These are phyloP conservation scores for Clarias batrachus DNA, from an alignment of 2,113 vertebrate genomes.

Conservation along the genomic window DNA sequence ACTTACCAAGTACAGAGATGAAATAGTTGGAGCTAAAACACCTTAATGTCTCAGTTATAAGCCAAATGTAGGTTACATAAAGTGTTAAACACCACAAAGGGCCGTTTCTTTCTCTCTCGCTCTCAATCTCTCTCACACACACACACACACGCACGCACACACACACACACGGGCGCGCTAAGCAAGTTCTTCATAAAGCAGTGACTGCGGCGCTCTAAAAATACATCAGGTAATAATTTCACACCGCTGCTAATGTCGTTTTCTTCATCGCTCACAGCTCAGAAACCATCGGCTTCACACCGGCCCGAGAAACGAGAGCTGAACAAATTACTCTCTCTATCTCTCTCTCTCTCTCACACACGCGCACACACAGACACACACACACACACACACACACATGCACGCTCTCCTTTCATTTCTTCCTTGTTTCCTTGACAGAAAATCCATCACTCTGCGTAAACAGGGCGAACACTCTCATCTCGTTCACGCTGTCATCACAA, in stretches of 20 bases:
- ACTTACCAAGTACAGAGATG: not conserved
- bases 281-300: conserved; percentile 37
- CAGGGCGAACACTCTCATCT: not conserved
- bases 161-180: not conserved
- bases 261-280: conserved; percentile 49
- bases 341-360: not conserved
- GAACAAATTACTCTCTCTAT: conserved; percentile 20
- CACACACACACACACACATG: not conserved
- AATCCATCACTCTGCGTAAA: conserved; percentile 34
- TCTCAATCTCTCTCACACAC: not conserved
- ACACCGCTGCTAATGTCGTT: conserved; percentile 55
- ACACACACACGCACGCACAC: conserved; percentile 4
- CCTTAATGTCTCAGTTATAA: not conserved
- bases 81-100: not conserved
- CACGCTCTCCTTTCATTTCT: conserved; percentile 1
- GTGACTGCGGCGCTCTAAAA: conserved; percentile 59
- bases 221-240: conserved; percentile 57
- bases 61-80: not conserved
- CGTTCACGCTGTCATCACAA: not conserved
- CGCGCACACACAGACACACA: not conserved
- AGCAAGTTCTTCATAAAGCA: conserved; percentile 16
- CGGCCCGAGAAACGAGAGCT: not conserved
- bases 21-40: not conserved
- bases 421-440: conserved; percentile 8
- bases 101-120: not conserved